Evolutionary conservation across 2,113 vertebrate genomes (phyloP), one percentile per base, ranked within the genome.

Genomic region (Pelecanoides urinatrix): DNA sequence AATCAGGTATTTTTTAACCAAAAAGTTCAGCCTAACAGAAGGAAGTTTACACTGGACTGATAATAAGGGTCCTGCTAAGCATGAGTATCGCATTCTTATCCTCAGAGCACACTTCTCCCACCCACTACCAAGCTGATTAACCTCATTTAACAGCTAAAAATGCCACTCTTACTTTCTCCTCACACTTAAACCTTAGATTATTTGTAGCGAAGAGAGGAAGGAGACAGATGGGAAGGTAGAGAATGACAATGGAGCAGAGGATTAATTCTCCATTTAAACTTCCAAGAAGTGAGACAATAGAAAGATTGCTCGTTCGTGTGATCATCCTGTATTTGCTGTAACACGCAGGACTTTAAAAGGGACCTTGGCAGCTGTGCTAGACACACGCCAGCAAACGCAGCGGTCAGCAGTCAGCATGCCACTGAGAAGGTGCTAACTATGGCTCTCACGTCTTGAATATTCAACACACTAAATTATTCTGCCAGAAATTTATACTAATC

Each of bases 61-160:
- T 44, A 58, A 50, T 7, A 38, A 86, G 78, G 77, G 79, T 68
- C 77, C 77, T 90, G 44, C 62, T 58, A 56, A 38, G 50, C 65
- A 79, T 8, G n/a, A 74, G 18, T 11, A 70, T 25, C 62, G 40
- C 36, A 45, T 61, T 56, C 72, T 67, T n/a, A 88, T 61, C 87
- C 82, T 45, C 61, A n/a, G 63, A 89, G 62, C 44, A 32, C 22
- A 5, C 65, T 90, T 56, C 68, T 70, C 86, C 89, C 86, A 71
- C 88, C 86, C 80, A 49, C 55, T 32, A 40, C 50, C 67, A 40
- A 86, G 92, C 94, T 94, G 93, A 88, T 94, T 85, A 94, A 94
- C 85, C 81, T 89, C 96, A 68, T 72, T 90, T 80, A 92, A 61
- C 52, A 82, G 95, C 93, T 94, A 47, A 49, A 74, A 88, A 38